Base-by-base conservation (phyloP, 2,888 invertebrate genomes). In the Hirtodrosophila duncani region DNA sequence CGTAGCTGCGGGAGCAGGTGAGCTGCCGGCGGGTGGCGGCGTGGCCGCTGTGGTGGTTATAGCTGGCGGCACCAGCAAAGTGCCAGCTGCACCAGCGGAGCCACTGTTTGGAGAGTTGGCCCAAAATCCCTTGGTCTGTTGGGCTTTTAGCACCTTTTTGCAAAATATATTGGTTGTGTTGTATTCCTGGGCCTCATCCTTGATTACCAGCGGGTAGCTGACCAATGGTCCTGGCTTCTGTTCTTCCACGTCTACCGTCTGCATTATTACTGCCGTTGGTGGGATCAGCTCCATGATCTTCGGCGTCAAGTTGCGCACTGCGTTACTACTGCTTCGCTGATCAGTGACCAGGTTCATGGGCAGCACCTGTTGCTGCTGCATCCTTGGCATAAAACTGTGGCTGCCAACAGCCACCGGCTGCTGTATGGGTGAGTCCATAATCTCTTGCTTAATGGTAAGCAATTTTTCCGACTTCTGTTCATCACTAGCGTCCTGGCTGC, bases 81-180 rank as follows among this genome's bases (percentile, higher is more conserved):
- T 63, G 16, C 51, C 58, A 17, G 24, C 59, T 8, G 49, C 59
- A 13, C 33, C 49, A 26, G 80, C 43, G 36, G 62, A 52, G 9
- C 69, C 78, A 20, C 81, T 81, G 29, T 64, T 82, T 6, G 84
- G 82, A 1, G 84, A 83, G 56, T 84, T 84, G 2, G 67, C 64
- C 84, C 85, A 84, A 39, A 86, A 82, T 13, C 87, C 86, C 68
- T 87, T 87, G 2, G 86, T 81, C 56, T 87, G 85, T 45, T 87
- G 87, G 4, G 87, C 87, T 53, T 86, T 85, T 1, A 85, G 74
- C 4, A 87, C 87, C 53, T 87, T 87, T 33, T 87, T 87, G 59
- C 87, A 87, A 41, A 85, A 83, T 50, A 87, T 82, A 48, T 86
- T 85, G 11, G 82, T 66, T 23, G 83, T 80, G 43, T 84, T 82